Conservation (phyloP, 2,113 vertebrate genomes). For the Sakesphorus luctuosus region DNA sequence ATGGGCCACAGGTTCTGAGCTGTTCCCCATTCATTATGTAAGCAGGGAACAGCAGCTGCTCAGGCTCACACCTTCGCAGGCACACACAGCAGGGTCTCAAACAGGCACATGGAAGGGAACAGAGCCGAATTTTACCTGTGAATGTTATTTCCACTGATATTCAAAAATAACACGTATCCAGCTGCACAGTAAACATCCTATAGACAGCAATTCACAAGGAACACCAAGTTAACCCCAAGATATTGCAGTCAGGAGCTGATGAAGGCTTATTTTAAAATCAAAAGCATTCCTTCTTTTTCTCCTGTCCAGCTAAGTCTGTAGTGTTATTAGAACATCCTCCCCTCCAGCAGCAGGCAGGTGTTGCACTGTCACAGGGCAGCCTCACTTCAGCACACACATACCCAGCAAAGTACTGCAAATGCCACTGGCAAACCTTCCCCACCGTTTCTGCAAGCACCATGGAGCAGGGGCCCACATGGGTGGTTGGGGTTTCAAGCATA, state of each 20-base stretch:
- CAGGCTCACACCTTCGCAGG: not conserved
- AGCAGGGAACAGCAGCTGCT: not conserved
- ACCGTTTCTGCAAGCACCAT: not conserved
- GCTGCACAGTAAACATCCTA: not conserved
- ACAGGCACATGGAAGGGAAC: not conserved
- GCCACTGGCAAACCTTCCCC: not conserved
- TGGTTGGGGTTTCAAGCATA: not conserved
- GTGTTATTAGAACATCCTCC: not conserved
- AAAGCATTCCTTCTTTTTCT: not conserved
- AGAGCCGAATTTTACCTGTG: not conserved
- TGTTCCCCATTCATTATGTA: not conserved
- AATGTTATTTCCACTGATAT: not conserved
- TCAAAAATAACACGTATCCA: not conserved
- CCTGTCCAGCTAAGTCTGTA: not conserved
- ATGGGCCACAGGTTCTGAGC: not conserved
- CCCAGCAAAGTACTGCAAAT: not conserved
- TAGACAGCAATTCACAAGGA: not conserved
- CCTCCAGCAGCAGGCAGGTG: not conserved
- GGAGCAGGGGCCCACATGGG: rapidly evolving
- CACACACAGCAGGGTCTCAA: not conserved
- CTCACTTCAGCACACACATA: not conserved
- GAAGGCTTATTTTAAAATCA: not conserved
- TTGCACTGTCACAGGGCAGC: not conserved
- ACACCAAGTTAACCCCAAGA: not conserved
- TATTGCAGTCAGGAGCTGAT: not conserved